phyloP scores from a whole-genome alignment of 2,888 invertebrate species.

The Drosophila flavopinicola region DNA sequence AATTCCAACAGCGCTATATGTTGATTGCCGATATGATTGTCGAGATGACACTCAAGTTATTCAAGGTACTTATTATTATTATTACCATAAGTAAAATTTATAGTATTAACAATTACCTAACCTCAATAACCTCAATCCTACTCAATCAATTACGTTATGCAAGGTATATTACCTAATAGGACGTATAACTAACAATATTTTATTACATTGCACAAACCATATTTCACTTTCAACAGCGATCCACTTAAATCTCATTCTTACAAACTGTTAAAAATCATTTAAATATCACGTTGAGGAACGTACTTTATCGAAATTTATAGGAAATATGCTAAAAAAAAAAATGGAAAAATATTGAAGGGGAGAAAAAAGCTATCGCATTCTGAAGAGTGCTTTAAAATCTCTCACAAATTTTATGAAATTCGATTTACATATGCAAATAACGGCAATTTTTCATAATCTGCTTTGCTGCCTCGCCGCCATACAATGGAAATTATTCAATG shows the following conservation, averaged over 20 bases:
- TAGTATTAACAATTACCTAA: not conserved
- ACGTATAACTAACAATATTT: not conserved
- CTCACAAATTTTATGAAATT: constrained; percentile 82
- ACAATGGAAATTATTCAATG: constrained; percentile 83
- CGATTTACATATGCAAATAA: constrained; percentile 84
- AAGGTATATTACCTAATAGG: not conserved
- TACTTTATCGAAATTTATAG: constrained; percentile 13
- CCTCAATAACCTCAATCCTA: too few relatives aligned
- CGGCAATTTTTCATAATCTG: constrained; percentile 83
- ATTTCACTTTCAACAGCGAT: not conserved
- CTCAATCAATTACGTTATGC: not conserved
- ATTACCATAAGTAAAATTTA: too few relatives aligned
- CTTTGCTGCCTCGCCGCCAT: constrained; percentile 63
- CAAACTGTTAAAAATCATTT: constrained; percentile 22
- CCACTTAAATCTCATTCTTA: not conserved
- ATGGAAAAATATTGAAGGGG: constrained; percentile 11
- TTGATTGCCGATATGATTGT: constrained; percentile 88
- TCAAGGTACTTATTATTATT: too few relatives aligned
- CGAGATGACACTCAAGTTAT: constrained; percentile 91
- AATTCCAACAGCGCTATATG: constrained; percentile 88
- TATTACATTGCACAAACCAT: not conserved
- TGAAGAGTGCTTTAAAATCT: constrained; percentile 63
- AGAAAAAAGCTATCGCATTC: constrained; percentile 50
- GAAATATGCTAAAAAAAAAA: too few relatives aligned
- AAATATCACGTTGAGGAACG: constrained; percentile 8